A percentile compares a stretch with the other conserved stretches of the same genome.
Evolutionary conservation across 2,888 invertebrate species (phyloP).

Genomic region (Cyrtodaria siliqua): DNA sequence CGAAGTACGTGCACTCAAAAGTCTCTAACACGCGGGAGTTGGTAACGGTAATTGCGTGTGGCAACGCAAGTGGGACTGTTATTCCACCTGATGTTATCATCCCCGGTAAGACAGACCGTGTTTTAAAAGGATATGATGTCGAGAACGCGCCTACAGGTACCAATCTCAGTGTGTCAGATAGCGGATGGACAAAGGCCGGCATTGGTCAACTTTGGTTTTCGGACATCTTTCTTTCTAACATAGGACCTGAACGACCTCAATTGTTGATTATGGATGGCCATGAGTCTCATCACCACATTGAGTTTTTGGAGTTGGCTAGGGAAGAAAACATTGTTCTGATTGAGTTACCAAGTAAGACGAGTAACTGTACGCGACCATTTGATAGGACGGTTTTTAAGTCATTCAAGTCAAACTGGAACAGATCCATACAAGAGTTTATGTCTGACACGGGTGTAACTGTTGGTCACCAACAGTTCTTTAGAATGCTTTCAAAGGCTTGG

Average conservation of each 20-base stretch:
- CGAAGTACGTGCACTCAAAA: constrained; percentile 40
- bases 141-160: constrained; percentile 13
- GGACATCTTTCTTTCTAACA: constrained; percentile 27
- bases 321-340: constrained; percentile 19
- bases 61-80: constrained; percentile 34
- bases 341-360: constrained; percentile 40
- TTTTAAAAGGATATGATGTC: constrained; percentile 15
- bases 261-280: constrained; percentile 36
- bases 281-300: constrained; percentile 26
- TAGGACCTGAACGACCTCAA: constrained; percentile 30
- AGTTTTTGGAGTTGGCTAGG: constrained; percentile 15
- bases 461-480: constrained; percentile 30
- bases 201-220: constrained; percentile 22
- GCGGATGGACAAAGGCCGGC: constrained; percentile 30
- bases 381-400: constrained; percentile 55
- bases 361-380: constrained; percentile 53
- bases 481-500: constrained; percentile 47
- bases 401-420: constrained; percentile 39
- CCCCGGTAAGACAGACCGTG: constrained; percentile 43
- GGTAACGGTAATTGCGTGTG: constrained; percentile 47
- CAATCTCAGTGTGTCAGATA: constrained; percentile 13
- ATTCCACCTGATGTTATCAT: constrained; percentile 52
- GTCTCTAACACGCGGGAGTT: constrained; percentile 16
- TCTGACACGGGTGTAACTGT: constrained; percentile 34
- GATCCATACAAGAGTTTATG: constrained; percentile 28